Percentiles rank a stretch among this genome's conserved stretches.
phyloP scores from a whole-genome alignment of 1,140 invertebrate species.

The Nebria ingens region DNA sequence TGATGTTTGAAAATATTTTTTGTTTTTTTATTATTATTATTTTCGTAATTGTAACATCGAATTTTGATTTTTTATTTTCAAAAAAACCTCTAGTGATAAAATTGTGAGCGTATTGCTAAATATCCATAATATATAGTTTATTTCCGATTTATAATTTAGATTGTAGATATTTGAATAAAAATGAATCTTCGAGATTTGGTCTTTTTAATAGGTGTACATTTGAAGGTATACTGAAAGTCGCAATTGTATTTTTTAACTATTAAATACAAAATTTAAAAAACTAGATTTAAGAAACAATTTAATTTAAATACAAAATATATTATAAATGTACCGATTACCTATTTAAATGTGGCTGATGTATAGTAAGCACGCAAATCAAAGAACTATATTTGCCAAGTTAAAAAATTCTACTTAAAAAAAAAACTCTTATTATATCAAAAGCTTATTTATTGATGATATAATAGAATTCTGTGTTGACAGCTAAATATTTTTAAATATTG shows the following conservation, averaged over 20 bases:
- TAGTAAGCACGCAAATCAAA: slow-evolving; percentile 1
- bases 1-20: slow-evolving; percentile 6
- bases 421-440: no score
- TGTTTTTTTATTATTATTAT: not conserved
- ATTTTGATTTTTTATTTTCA: not conserved
- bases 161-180: not conserved
- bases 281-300: not conserved
- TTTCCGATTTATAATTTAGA: not conserved
- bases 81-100: not conserved
- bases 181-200: not conserved
- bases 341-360: slow-evolving; percentile 6
- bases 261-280: not conserved
- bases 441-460: no score
- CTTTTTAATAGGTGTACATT: no score
- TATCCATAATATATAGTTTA: not conserved
- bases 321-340: not conserved
- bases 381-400: not conserved
- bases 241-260: slow-evolving; percentile 2
- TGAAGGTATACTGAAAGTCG: not conserved
- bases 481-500: no score
- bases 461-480: no score
- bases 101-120: not conserved
- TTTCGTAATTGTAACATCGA: not conserved
- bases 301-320: no score
- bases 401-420: no score